Percentiles rank a stretch among this genome's conserved stretches.
Evolutionary conservation across 2,797 vertebrate species (phyloP).

Genomic region (Eupleurogrammus muticus): DNA sequence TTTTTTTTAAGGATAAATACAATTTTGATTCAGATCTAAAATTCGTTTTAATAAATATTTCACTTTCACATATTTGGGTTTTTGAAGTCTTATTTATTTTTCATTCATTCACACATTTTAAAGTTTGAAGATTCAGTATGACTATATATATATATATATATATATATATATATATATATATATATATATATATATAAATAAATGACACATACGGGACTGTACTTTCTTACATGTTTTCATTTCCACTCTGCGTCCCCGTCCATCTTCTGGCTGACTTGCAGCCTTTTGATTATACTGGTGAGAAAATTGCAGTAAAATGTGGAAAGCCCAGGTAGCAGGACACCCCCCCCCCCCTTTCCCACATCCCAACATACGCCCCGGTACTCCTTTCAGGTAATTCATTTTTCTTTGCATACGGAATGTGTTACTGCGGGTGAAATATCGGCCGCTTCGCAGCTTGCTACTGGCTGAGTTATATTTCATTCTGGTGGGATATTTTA

Average conservation of each 20-base stretch:
- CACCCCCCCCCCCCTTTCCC: background rate
- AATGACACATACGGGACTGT: slow-evolving; percentile 39
- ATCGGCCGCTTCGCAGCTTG: slow-evolving; percentile 46
- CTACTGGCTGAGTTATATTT: slow-evolving; percentile 41
- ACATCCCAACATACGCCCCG: background rate
- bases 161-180: no score
- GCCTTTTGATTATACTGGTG: slow-evolving; percentile 62
- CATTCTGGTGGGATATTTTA: slow-evolving; percentile 53
- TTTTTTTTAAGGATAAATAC: no score
- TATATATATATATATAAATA: no score
- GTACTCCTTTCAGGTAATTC: slow-evolving; percentile 65
- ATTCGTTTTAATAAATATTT: no score
- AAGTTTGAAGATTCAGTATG: no score
- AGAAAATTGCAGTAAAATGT: slow-evolving; percentile 67
- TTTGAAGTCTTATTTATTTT: no score
- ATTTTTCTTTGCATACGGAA: slow-evolving; percentile 75
- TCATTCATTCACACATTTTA: no score
- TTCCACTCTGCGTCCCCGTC: slow-evolving; percentile 46
- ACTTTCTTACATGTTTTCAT: slow-evolving; percentile 43
- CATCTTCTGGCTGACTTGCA: slow-evolving; percentile 48
- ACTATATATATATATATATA: no score
- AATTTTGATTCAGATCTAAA: no score
- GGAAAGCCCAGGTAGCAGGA: slow-evolving; percentile 34
- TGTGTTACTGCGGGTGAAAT: slow-evolving; percentile 60
- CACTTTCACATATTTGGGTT: no score